Evolutionary conservation across 2,888 invertebrate species (phyloP), one percentile per base, ranked within the genome.

Genomic region (Morpho deidamia): DNA sequence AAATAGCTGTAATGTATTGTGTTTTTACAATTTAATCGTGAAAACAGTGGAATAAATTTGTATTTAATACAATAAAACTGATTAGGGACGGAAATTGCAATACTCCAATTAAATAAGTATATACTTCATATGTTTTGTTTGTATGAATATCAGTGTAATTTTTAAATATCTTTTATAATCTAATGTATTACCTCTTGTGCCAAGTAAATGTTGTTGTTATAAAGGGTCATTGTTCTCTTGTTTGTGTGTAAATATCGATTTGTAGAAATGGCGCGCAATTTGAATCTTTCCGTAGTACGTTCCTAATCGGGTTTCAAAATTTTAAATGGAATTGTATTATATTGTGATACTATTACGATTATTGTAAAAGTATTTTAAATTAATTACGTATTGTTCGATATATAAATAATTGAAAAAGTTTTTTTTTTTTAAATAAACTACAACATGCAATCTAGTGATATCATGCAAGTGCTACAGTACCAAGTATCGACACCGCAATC

Each of bases 391-490:
- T 3, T 23, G 23, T 23, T 23, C 23, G 5, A 23, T 23, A 23
- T 23, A 23, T 5, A 1, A 23, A 23, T 23, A 23, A 23, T 23
- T 5, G 23, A 23, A 23, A 23, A 23, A 23, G 23, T 34, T 34
- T 33, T 8, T 38, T 23, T 41, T 35, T 10, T 14, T 35, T 42
- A 7, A 11, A 14, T 9, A 37, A 23, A 35, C 35, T 35, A 40
- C 37, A 45, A 33, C 32, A 53, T 57, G 41, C 57, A 47, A 37
- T 55, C 51, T n/a, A 91, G 91, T 71, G 91, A 91, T 67, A 89
- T 92, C 64, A 92, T 93, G 92, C 93, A 92, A 87, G 91, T 93
- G 61, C 85, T 93, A 53, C 92, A 93, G 67, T 93, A 93, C 72
- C 91, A 92, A 74, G 91, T 92, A 66, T 83, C 89, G 61, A 77